phyloP scores from a whole-genome alignment of 1,140 invertebrate genomes.

The Saxidomus purpurata region DNA sequence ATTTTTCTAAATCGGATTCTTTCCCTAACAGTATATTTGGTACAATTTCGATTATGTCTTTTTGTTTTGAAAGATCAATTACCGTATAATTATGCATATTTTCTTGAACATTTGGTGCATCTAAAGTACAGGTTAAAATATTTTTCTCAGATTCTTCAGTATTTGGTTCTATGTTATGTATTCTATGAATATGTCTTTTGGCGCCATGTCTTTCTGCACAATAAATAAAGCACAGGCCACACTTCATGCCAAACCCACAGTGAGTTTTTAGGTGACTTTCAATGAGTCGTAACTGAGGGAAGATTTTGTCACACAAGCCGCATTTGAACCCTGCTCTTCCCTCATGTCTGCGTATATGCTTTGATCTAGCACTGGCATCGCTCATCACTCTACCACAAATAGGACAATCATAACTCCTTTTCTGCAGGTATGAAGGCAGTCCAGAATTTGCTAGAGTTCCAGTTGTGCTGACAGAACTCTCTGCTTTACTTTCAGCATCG shows the following conservation, averaged over 20 bases:
- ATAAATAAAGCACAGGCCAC: conserved; percentile 60
- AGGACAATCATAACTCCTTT: conserved; percentile 61
- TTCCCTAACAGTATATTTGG: conserved; percentile 38
- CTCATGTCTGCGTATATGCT: conserved; percentile 60
- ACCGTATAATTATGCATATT: conserved; percentile 48
- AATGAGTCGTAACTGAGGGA: conserved; percentile 49
- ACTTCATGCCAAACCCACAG: conserved; percentile 57
- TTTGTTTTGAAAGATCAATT: conserved; percentile 39
- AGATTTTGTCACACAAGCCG: conserved; percentile 58
- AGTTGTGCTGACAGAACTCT: not conserved
- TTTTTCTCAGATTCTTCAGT: conserved; percentile 42
- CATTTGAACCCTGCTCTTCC: conserved; percentile 53
- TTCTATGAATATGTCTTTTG: conserved; percentile 62
- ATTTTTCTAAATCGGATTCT: conserved; percentile 45
- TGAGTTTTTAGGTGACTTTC: conserved; percentile 64
- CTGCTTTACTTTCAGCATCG: conserved; percentile 3
- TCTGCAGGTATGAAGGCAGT: not conserved
- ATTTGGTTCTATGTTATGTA: conserved; percentile 59
- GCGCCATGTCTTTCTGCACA: conserved; percentile 61
- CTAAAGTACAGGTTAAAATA: conserved; percentile 42
- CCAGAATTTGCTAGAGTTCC: not conserved
- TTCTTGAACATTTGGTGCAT: conserved; percentile 46
- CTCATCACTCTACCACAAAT: conserved; percentile 60
- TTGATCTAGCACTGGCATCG: conserved; percentile 64
- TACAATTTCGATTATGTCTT: conserved; percentile 48